Base-by-base conservation (phyloP, 1,140 invertebrate genomes). In the Medauroidea extradentata region DNA sequence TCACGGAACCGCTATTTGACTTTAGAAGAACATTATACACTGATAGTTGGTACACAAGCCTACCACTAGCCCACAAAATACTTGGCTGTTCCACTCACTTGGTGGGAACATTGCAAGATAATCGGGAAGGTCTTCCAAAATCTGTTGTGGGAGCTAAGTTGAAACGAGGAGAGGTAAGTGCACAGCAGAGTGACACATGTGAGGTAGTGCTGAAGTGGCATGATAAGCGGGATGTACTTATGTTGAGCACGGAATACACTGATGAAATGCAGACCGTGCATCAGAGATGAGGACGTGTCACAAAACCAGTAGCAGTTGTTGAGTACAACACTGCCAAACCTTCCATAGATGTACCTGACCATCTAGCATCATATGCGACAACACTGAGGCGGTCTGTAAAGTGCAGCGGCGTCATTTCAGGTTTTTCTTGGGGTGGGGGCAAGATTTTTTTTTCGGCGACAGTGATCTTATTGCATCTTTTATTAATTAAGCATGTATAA, bases 351-450 rank as follows among this genome's bases (percentile, higher is more conserved):
- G 24, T 69, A 19, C 51, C 57, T 34, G 67, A 69, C 55, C 63
- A 69, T 43, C 44, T 68, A 39, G 46, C 60, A 18, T 53, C 58
- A 24, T 69, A 68, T 50, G 79, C 73, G 11, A 34, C 29, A 34
- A 34, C 29, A 34, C 29, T 34, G 11, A 34, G 29, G 29, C 29
- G 29, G 11, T 34, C 29, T 34, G 29, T 34, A 11, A 34, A n/a
- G n/a, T n/a, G n/a, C n/a, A n/a, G n/a, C n/a, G n/a, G n/a, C n/a
- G n/a, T n/a, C n/a, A n/a, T n/a, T n/a, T n/a, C n/a, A n/a, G n/a
- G n/a, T n/a, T n/a, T n/a, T n/a, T n/a, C n/a, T n/a, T n/a, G n/a
- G n/a, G n/a, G n/a, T n/a, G n/a, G n/a, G n/a, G n/a, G n/a, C n/a
- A n/a, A n/a, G n/a, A n/a, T n/a, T n/a, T n/a, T n/a, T n/a, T n/a